Conservation (phyloP, 2,113 vertebrate genomes). For the Hepsetus odoe region DNA sequence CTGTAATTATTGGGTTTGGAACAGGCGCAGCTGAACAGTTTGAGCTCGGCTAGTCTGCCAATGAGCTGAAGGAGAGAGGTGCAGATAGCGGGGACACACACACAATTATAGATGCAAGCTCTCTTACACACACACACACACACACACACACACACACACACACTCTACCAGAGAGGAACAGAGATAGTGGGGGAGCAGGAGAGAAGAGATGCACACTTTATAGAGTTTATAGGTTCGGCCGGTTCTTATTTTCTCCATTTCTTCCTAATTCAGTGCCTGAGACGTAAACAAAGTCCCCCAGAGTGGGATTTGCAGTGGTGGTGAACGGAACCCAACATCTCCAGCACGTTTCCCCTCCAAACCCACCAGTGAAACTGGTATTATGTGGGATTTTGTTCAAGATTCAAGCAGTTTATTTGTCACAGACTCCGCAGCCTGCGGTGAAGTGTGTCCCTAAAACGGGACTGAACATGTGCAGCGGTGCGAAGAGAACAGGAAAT, state of each 20-base stretch:
- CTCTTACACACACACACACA: conserved; percentile 40
- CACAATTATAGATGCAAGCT: conserved; percentile 47
- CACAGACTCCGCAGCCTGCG: too few species aligned
- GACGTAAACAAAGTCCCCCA: neutral
- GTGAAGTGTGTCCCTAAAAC: too few species aligned
- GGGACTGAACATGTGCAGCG: too few species aligned
- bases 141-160: conserved; percentile 48
- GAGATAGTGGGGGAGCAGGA: neutral
- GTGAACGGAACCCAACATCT: too few species aligned
- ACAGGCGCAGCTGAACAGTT: conserved; percentile 99
- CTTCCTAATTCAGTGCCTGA: neutral
- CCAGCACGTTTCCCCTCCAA: too few species aligned
- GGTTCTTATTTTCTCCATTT: neutral
- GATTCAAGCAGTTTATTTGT: too few species aligned
- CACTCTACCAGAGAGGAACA: conserved; percentile 10
- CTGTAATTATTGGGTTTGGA: conserved; percentile 99
- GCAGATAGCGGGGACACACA: conserved; percentile 66
- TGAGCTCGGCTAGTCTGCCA: conserved; percentile 92
- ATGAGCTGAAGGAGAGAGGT: conserved; percentile 76
- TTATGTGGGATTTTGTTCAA: too few species aligned
- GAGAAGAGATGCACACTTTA: neutral
- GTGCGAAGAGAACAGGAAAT: too few species aligned
- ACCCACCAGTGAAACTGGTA: too few species aligned
- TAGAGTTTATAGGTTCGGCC: neutral
- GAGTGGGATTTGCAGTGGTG: too few species aligned